A percentile compares a stretch with the other conserved stretches of the same genome.
These are phyloP conservation scores for Drosophila mimica DNA, from an alignment of 2,888 invertebrate genomes.

Conservation along the genomic window DNA sequence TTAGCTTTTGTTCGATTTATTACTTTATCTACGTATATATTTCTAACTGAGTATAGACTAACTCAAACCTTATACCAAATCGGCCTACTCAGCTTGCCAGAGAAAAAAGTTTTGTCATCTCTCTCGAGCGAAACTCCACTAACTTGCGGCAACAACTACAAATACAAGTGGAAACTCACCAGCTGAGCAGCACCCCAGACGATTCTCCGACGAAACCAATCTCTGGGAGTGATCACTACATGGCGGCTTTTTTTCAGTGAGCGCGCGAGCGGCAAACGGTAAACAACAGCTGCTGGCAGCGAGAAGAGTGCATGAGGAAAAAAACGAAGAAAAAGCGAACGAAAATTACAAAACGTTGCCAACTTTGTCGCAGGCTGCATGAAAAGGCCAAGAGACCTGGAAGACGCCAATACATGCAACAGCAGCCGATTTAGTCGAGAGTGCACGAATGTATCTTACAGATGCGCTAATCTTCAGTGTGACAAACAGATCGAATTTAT, in stretches of 20 bases:
- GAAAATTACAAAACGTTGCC: constrained; percentile 57
- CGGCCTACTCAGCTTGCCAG: constrained; percentile 37
- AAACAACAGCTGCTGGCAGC: constrained; percentile 70
- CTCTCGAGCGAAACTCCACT: constrained; percentile 16
- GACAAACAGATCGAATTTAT: constrained; percentile 52
- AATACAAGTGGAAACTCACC: constrained; percentile 11
- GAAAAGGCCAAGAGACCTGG: constrained; percentile 51
- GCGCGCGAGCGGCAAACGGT: constrained; percentile 76
- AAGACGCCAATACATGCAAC: constrained; percentile 33
- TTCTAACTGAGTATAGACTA: not conserved
- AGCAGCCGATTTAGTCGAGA: constrained; percentile 2
- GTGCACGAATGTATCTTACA: constrained; percentile 47
- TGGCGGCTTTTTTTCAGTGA: constrained; percentile 60
- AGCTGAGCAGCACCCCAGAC: constrained; percentile 55
- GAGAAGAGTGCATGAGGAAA: constrained; percentile 20
- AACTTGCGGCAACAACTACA: not conserved
- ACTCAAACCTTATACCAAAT: not conserved
- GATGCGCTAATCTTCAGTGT: constrained; percentile 55
- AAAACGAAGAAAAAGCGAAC: constrained; percentile 17
- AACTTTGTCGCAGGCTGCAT: constrained; percentile 31
- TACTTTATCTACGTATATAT: not conserved
- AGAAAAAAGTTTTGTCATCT: constrained; percentile 9
- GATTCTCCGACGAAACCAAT: constrained; percentile 37
- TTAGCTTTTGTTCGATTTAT: not conserved
- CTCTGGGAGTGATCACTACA: constrained; percentile 58